Evolutionary conservation across 53 echinoderm and acorn worm species (phyloP), one percentile per base, ranked within the genome.

Genomic region (Arbacia lixula): DNA sequence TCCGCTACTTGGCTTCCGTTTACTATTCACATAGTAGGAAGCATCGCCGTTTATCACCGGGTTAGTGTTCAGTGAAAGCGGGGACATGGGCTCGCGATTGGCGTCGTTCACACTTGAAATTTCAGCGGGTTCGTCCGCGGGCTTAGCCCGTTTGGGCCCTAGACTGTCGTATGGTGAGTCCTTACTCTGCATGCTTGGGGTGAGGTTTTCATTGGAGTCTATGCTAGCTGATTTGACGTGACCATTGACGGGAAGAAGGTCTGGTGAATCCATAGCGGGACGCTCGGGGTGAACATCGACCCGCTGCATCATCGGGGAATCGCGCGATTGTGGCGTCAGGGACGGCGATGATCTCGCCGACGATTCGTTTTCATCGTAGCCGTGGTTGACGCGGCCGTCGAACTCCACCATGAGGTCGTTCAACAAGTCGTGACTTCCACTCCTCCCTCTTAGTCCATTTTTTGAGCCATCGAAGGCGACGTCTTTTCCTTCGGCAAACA

Each of bases 361-460:
- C 3, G 77, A 77, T 37, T 77, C 77, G 34, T 57, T 53, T 6
- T 53, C 37, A 19, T 77, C 77, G 77, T 9, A 77, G 12, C 77
- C 77, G 41, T 57, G 77, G 32, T 77, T 77, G 57, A 77, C 58
- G 21, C 77, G 36, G 4, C 77, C 77, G 37, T 77, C 77, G 77
- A 57, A 77, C 22, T 77, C 77, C 57, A 77, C n/a, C 77, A 77
- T 77, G 40, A 77, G 77, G 16, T 36, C 60, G 54, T 77, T 58
- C 2, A 77, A 58, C 77, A 77, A 37, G 37, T 77, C 77, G 57
- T 20, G 10, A 29, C 77, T 77, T 22, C 58, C 40, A 4, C 77
- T 58, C 10, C 57, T 58, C 11, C 43, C n/a, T 31, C 50, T 29
- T 21, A 74, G 10, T 34, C 34, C 74, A 26, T 37, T 26, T 10